phyloP scores from a whole-genome alignment of 2,797 vertebrate genomes.

The Halcyon chelicuti region DNA sequence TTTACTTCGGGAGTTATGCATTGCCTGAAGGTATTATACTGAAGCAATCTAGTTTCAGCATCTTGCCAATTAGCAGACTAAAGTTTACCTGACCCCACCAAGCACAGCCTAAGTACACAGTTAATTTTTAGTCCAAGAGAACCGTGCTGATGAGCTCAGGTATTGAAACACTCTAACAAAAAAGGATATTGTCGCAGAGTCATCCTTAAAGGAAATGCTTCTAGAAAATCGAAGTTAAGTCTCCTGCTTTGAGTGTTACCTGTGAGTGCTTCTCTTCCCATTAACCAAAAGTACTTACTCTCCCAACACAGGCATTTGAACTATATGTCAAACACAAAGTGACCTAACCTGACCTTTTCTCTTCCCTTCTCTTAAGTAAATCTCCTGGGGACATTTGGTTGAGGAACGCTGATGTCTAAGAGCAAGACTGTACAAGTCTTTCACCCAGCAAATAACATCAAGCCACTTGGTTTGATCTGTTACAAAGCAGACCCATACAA shows the following conservation, averaged over 20 bases:
- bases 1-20: not conserved
- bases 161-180: not conserved
- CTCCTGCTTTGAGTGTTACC: not conserved
- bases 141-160: not conserved
- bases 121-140: slow-evolving; percentile 4
- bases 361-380: not conserved
- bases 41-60: not conserved
- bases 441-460: not conserved
- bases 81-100: not conserved
- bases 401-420: not conserved
- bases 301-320: not conserved
- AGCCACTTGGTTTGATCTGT: not conserved
- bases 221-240: not conserved
- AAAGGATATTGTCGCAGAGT: not conserved
- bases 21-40: not conserved
- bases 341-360: not conserved
- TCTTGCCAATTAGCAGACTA: not conserved
- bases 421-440: not conserved
- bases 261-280: not conserved
- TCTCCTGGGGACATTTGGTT: not conserved
- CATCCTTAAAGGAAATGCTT: not conserved
- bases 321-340: not conserved
- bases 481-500: not conserved
- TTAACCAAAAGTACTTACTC: not conserved
- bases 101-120: not conserved